Evolutionary conservation across 1,140 invertebrate species (phyloP), one percentile per base, ranked within the genome.

Genomic region (Odontomachus brunneus): DNA sequence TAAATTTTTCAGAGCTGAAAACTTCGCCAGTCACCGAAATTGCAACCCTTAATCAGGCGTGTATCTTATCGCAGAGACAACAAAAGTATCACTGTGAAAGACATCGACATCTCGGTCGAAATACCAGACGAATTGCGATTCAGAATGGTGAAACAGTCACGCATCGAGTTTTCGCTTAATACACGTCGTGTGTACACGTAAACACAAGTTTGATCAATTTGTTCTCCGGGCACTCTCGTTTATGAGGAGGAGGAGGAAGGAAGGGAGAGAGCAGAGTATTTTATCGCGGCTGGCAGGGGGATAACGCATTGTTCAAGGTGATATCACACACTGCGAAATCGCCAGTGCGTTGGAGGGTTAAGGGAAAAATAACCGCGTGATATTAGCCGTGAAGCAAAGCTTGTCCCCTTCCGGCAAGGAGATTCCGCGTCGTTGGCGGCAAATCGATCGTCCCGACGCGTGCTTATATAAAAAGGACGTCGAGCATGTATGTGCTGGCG

Each of bases 371-470:
- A 59, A 29, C 75, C 33, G 33, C 75, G 22, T 69, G 65, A 80
- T 69, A 80, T 69, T 24, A 22, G 12, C 24, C 14, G 49, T 67
- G 73, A 48, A 44, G 9, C 53, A 55, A 80, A 33, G 33, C 33
- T 44, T 19, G 12, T 71, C 19, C 63, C 49, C 51, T 78, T 69
- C 65, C 26, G 65, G 22, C 4, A 65, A 75, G 49, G 51, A 84
- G 72, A 65, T 87, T 26, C 22, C 48, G 24, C 26, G 67, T n/a
- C 51, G 22, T 15, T 22, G 51, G n/a, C 22, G 22, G 15, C 22
- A 38, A 86, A 87, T 86, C 73, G 81, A 87, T 80, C 55, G 65
- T 65, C 14, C 55, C n/a, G 85, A 78, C 49, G 84, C 11, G 74
- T 57, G n/a, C 75, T 86, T 73, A 63, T 73, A 63, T 65, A 49